Base-by-base conservation (phyloP, 1,140 invertebrate species). In the Neodiprion fabricii region DNA sequence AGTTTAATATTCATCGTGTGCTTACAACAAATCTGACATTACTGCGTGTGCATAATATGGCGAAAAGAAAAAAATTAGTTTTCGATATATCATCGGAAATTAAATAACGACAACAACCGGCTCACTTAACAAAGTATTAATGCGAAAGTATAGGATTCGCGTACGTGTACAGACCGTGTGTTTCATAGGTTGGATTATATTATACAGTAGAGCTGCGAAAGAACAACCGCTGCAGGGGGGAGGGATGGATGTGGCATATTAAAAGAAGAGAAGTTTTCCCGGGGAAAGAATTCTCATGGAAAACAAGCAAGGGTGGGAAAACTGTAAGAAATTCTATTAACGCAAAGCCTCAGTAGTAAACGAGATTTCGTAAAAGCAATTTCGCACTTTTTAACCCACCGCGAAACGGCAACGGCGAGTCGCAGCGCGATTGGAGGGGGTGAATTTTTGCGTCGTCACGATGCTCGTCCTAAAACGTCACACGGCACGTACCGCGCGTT, bases 291-390 rank as follows among this genome's bases (percentile, higher is more conserved):
- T 61, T 61, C 28, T 40, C 9, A 61, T 5, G 53, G 53, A 61
- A 61, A 61, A 12, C 53, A 17, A 61, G 53, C 9, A 12, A 12
- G 53, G n/a, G 17, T 21, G 17, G 28, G 53, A 14, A 61, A 61
- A 61, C 53, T 17, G 53, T 12, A 61, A 61, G 53, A 61, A 61
- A 61, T 61, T 61, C 53, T 61, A 61, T 61, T 61, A 61, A 5
- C 53, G 53, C 5, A 61, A 61, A 61, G 53, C n/a, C 53, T 61
- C 53, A 61, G 53, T 61, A 61, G 53, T 61, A 61, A 61, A 61
- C 53, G 53, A 61, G 53, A 61, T 61, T 61, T 61, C 53, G 53
- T 61, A 17, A 61, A 61, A 61, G 53, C 53, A 61, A 61, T 61
- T 61, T 61, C 53, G 53, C 53, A 17, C 11, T 61, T 61, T 61